Base-by-base conservation (phyloP, 2,113 vertebrate genomes). In the Toxotes chatareus region DNA sequence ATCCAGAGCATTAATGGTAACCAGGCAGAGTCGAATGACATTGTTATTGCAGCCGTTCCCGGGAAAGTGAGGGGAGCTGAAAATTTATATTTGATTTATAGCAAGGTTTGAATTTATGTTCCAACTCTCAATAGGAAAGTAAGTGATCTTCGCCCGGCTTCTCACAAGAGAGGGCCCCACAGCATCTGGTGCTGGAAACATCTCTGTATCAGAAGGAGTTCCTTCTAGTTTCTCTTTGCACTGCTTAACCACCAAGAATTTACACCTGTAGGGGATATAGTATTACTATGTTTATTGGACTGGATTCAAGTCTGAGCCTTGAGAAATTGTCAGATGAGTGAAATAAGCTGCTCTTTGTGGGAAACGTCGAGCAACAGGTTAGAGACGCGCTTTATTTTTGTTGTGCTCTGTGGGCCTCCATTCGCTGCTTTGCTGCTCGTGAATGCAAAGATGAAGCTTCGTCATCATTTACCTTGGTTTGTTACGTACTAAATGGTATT, bases 51-150 rank as follows among this genome's bases (percentile, higher is more conserved):
- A 88, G 91, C 89, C 88, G 88, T 93, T 90, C 86, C 63, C 79
- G 23, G 85, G 90, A 92, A 93, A 90, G 89, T 84, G 88, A 91
- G 86, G 83, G 89, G 84, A 87, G 90, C 90, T 89, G 90, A 94
- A 92, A 91, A 92, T 92, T 88, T 91, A 86, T 82, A 89, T 92
- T 92, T 95, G 94, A 95, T 94, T 94, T 94, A 95, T 94, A 86
- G 91, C 87, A 44, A 76, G 80, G 88, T 91, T 92, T 91, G 88
- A 91, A 94, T 94, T 93, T 93, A 93, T 93, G 91, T 87, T 91
- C 86, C 42, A 85, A 77, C 84, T 85, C 87, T 91, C 88, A 71
- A 88, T 90, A 88, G 89, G 91, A 92, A 91, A 88, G 87, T 87
- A 92, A 92, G 84, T 86, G 89, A 89, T 93, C 91, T 91, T 88